Conservation (phyloP, 2,113 vertebrate species). For the Salvelinus sp. region DNA sequence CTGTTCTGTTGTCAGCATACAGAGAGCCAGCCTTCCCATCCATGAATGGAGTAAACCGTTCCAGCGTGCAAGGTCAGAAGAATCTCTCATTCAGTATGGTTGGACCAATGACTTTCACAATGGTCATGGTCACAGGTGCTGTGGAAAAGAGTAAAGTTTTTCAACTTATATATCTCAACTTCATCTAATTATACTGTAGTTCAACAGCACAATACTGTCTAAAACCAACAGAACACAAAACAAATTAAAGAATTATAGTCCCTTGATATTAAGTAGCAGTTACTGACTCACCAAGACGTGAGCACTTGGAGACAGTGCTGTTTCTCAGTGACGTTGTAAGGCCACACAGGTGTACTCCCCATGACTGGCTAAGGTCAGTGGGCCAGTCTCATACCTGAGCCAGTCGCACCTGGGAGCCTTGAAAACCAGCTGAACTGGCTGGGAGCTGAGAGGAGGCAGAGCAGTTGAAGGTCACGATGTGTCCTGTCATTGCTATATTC, state of each 20-base stretch:
- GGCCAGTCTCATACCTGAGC: conserved; percentile 18
- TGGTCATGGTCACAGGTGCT: conserved; percentile 34
- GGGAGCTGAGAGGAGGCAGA: conserved; percentile 37
- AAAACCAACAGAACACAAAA: too few species aligned
- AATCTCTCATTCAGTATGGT: conserved; percentile 34
- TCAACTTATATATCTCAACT: too few species aligned
- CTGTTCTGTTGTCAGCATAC: conserved; percentile 3
- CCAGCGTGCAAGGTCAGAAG: conserved; percentile 33
- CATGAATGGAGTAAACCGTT: conserved; percentile 32
- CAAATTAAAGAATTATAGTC: too few species aligned
- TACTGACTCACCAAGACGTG: conserved; percentile 34
- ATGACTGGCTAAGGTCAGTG: conserved; percentile 17
- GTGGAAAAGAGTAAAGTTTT: conserved; percentile 6
- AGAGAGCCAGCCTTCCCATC: conserved; percentile 14
- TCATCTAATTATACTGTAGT: too few species aligned
- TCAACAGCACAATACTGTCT: too few species aligned
- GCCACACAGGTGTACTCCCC: conserved; percentile 36
- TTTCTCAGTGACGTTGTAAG: conserved; percentile 41
- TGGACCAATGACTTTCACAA: conserved; percentile 4
- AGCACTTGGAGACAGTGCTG: conserved; percentile 26
- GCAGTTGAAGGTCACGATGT: conserved; percentile 27
- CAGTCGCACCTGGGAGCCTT: conserved; percentile 17
- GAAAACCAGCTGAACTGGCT: conserved; percentile 42
- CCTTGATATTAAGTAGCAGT: too few species aligned
- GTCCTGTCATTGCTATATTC: too few species aligned